Evolutionary conservation across 2,888 invertebrate species (phyloP).

Genomic region (Microctonus brassicae): DNA sequence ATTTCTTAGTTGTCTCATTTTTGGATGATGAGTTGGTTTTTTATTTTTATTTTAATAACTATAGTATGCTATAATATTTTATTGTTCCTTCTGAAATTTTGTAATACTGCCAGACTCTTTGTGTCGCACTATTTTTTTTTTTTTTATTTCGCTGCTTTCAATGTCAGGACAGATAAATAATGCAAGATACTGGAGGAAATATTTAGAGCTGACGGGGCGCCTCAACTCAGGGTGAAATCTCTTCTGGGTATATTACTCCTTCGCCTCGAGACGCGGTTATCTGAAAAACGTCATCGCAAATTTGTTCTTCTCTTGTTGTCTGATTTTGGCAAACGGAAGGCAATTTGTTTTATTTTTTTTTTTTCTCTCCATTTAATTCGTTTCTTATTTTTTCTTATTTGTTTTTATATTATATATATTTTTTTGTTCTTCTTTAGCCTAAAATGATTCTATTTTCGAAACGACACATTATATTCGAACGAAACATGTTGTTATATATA

Average conservation of each 20-base stretch:
- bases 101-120: slow-evolving; percentile 7
- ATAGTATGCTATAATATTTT: not conserved
- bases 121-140: slow-evolving; percentile 22
- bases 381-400: not conserved
- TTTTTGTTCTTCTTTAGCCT: not conserved
- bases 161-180: slow-evolving; percentile 47
- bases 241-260: slow-evolving; percentile 45
- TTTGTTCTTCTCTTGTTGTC: slow-evolving; percentile 50
- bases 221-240: slow-evolving; percentile 34
- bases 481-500: slow-evolving; percentile 14
- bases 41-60: slow-evolving; percentile 1
- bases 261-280: slow-evolving; percentile 43
- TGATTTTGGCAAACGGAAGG: slow-evolving; percentile 55
- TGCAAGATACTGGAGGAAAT: slow-evolving; percentile 40
- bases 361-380: slow-evolving; percentile 20
- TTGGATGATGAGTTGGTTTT: not conserved
- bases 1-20: slow-evolving; percentile 2
- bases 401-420: not conserved
- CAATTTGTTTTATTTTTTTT: slow-evolving; percentile 5
- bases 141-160: slow-evolving; percentile 43
- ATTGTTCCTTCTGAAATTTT: not conserved
- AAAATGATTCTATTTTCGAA: not conserved
- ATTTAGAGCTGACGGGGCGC: slow-evolving; percentile 36
- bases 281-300: slow-evolving; percentile 51
- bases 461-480: not conserved